phyloP scores from a whole-genome alignment of 2,888 invertebrate species.

The Oeneis ivallda region DNA sequence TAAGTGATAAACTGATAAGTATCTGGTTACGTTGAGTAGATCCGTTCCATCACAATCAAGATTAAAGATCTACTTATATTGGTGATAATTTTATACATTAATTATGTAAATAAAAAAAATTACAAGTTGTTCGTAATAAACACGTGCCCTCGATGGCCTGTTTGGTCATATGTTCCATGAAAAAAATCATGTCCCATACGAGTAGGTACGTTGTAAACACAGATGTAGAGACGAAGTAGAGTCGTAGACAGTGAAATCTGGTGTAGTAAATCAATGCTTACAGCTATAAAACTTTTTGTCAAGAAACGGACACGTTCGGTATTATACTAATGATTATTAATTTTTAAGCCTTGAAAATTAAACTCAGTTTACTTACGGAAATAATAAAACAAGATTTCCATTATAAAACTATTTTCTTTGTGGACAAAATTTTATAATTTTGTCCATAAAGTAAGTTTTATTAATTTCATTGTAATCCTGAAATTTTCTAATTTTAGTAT shows the following conservation, averaged over 20 bases:
- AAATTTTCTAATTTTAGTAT: too few species aligned
- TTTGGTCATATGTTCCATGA: constrained; percentile 34
- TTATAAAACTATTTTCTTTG: too few species aligned
- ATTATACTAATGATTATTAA: constrained; percentile 43
- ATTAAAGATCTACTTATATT: not conserved
- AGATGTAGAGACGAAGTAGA: constrained; percentile 43
- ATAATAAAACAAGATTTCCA: not conserved
- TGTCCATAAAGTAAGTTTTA: too few species aligned
- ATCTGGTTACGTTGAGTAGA: too few species aligned
- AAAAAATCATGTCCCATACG: constrained; percentile 35
- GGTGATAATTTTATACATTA: constrained; percentile 3
- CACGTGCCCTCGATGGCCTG: constrained; percentile 39
- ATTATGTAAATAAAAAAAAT: not conserved
- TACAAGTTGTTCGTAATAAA: constrained; percentile 26
- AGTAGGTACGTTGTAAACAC: constrained; percentile 39
- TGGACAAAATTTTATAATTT: too few species aligned
- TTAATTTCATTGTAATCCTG: too few species aligned
- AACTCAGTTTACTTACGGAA: constrained; percentile 22
- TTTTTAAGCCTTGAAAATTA: constrained; percentile 46
- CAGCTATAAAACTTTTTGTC: constrained; percentile 73
- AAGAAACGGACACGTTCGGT: constrained; percentile 46
- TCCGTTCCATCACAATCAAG: not conserved
- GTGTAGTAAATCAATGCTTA: constrained; percentile 64
- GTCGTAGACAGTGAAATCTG: constrained; percentile 61
- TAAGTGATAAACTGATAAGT: too few species aligned